These are phyloP conservation scores for Serranus cabrilla DNA, from an alignment of 2,797 vertebrate species.

Conservation along the genomic window DNA sequence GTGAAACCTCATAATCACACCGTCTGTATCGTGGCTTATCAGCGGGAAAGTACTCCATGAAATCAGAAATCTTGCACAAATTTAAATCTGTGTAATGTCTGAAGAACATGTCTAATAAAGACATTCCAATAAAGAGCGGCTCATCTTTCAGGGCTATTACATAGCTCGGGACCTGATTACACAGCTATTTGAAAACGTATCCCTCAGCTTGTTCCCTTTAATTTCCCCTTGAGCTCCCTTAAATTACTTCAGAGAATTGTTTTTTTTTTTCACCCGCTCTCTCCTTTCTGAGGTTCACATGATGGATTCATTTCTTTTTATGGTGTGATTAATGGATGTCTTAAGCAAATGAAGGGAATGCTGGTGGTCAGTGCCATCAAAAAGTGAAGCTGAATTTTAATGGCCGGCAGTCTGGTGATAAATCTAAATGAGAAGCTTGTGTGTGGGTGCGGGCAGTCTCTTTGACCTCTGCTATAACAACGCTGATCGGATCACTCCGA, in stretches of 20 bases:
- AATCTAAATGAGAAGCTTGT: conserved; percentile 65
- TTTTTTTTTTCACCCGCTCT: conserved; percentile 36
- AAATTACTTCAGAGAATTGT: conserved; percentile 79
- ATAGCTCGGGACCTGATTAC: conserved; percentile 78
- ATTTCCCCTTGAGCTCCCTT: conserved; percentile 79
- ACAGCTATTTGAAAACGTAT: conserved; percentile 81
- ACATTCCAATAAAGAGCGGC: conserved; percentile 75
- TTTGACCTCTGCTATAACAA: conserved; percentile 50
- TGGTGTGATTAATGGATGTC: conserved; percentile 76
- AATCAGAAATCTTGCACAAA: conserved; percentile 71
- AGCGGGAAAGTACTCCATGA: conserved; percentile 49
- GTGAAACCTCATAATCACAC: conserved; percentile 58
- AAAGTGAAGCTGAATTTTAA: conserved; percentile 70
- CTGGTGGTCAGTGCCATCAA: conserved; percentile 74
- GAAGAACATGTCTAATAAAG: conserved; percentile 78
- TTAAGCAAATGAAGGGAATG: conserved; percentile 68
- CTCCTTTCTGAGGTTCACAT: conserved; percentile 50
- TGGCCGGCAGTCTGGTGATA: conserved; percentile 67
- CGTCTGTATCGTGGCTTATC: conserved; percentile 61
- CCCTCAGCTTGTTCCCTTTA: conserved; percentile 79
- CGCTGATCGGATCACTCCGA: conserved; percentile 51
- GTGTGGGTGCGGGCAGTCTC: conserved; percentile 31
- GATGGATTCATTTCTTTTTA: conserved; percentile 75
- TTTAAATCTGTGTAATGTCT: conserved; percentile 66
- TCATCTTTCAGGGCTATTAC: conserved; percentile 78